Evolutionary conservation across 2,888 invertebrate genomes (phyloP), one percentile per base, ranked within the genome.

Genomic region (Maniola hyperantus): DNA sequence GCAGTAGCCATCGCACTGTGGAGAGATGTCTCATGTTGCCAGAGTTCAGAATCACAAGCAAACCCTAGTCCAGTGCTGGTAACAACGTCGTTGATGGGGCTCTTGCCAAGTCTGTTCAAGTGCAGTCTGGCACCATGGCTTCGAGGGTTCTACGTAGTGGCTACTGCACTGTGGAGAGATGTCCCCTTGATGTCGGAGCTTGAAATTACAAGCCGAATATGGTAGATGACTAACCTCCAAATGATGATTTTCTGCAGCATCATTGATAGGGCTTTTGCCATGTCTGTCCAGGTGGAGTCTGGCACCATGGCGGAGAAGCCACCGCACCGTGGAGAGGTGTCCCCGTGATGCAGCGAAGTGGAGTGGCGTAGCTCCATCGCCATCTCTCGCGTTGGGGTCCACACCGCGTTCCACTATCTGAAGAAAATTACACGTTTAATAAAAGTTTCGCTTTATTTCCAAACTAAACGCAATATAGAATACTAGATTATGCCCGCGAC

Each of bases 171-270:
- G 26, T 26, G 26, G 26, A 26, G 26, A 26, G 26, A 26, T 97
- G 97, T 0, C 97, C 97, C 60, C 97, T 92, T 64, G 97, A 96
- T 2, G 97, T 97, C 26, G 4, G 26, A 26, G 26, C n/a, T n/a
- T n/a, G n/a, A n/a, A n/a, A n/a, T n/a, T n/a, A n/a, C n/a, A n/a
- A n/a, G n/a, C n/a, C n/a, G n/a, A n/a, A n/a, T n/a, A n/a, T n/a
- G n/a, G n/a, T n/a, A n/a, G 26, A 26, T 2, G 26, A 26, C 26
- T 26, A 84, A 97, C 97, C 95, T 97, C 97, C 73, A 96, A 95
- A 81, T 97, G 97, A 82, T 97, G 97, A 80, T 97, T 97, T 82
- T 98, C 97, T 8, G 97, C 97, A 0, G 98, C 98, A 83, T 97
- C 97, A 81, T 97, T 97, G 73, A 98, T 96, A 5, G 98, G 97